phyloP scores from a whole-genome alignment of 2,888 invertebrate species.

The Pseudanteris insignis region DNA sequence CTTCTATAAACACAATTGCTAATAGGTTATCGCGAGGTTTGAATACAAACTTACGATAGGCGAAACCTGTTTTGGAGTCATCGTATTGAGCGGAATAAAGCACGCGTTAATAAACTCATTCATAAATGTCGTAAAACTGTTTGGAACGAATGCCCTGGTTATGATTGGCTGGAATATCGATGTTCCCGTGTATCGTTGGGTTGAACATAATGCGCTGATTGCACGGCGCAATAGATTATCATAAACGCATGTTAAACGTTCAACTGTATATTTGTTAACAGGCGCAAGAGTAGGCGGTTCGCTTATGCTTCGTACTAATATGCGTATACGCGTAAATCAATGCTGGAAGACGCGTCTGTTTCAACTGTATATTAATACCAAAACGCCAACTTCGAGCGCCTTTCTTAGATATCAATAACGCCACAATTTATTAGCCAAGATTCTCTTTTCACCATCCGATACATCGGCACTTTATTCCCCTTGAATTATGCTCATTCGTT shows the following conservation, averaged over 20 bases:
- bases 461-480: conserved; percentile 37
- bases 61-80: neutral
- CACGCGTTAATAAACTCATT: conserved; percentile 27
- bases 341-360: conserved; percentile 38
- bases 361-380: conserved; percentile 38
- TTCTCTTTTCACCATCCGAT: conserved; percentile 29
- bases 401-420: conserved; percentile 47
- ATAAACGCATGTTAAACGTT: conserved; percentile 57
- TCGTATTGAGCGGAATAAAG: conserved; percentile 2
- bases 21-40: neutral
- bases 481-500: conserved; percentile 45
- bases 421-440: conserved; percentile 40
- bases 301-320: conserved; percentile 43
- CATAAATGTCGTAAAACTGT: conserved; percentile 30
- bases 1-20: neutral
- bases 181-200: conserved; percentile 49
- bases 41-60: neutral
- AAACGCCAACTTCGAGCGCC: conserved; percentile 23
- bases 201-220: conserved; percentile 52
- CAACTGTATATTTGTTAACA: conserved; percentile 62
- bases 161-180: conserved; percentile 51
- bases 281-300: conserved; percentile 58
- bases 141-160: conserved; percentile 41
- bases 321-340: conserved; percentile 44
- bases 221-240: conserved; percentile 60